Evolutionary conservation across 2,113 vertebrate genomes (phyloP).

Genomic region (Rallus limicola): DNA sequence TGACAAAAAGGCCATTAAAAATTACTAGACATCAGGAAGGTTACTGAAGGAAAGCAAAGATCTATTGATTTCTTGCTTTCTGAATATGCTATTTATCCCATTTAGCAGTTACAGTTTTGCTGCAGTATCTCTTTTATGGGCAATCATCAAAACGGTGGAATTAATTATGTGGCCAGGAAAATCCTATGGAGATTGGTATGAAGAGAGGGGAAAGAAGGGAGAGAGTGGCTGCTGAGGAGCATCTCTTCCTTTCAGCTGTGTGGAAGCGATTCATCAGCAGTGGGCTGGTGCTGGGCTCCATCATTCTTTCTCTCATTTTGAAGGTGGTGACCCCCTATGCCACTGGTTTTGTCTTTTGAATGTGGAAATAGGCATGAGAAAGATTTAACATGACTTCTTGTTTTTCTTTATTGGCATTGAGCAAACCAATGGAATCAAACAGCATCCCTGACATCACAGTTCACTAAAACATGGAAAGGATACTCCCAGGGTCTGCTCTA

Average conservation of each 20-base stretch:
- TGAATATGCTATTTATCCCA: constrained; percentile 7
- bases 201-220: not conserved
- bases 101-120: constrained; percentile 19
- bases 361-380: not conserved
- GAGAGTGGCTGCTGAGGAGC: not conserved
- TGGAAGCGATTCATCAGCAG: not conserved
- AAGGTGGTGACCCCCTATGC: not conserved
- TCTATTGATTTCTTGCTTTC: constrained; percentile 45
- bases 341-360: not conserved
- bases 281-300: not conserved
- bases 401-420: not conserved
- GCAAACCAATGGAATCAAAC: not conserved
- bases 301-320: not conserved
- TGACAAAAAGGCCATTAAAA: constrained; percentile 20
- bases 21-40: constrained; percentile 12
- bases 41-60: constrained; percentile 8
- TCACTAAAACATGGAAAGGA: not conserved
- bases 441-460: not conserved
- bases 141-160: not conserved
- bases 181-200: not conserved
- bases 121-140: not conserved
- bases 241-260: not conserved
- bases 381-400: not conserved
- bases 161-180: not conserved
- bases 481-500: not conserved